Conservation (phyloP, 1,140 invertebrate species). For the Portunus trituberculatus region DNA sequence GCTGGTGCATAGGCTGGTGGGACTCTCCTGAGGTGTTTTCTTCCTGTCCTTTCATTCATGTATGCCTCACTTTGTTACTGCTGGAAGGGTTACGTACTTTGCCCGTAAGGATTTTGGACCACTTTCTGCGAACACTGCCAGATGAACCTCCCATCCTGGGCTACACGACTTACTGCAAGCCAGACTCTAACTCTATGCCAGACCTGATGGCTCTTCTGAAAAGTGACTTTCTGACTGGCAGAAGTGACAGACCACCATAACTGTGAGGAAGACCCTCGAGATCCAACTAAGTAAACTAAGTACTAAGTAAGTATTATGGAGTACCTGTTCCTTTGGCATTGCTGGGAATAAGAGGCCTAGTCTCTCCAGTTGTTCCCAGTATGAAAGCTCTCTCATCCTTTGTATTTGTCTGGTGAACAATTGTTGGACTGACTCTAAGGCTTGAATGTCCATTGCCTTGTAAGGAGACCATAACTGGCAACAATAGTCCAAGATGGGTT, state of each 20-base stretch:
- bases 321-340: not conserved
- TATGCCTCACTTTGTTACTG: not conserved
- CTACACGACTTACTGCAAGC: no score
- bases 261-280: no score
- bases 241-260: no score
- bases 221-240: no score
- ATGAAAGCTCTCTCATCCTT: not conserved
- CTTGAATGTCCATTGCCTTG: conserved; percentile 31
- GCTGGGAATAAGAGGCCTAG: not conserved
- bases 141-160: no score
- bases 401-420: not conserved
- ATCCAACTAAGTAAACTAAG: no score
- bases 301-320: not conserved
- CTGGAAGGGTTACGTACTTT: conserved; percentile 8
- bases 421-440: not conserved
- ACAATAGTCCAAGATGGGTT: not conserved
- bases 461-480: not conserved
- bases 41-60: not conserved
- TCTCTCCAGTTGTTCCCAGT: not conserved
- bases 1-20: conserved; percentile 16
- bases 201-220: no score
- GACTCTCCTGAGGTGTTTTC: not conserved
- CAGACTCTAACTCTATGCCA: no score
- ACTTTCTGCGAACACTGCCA: no score
- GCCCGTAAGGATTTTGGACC: not conserved